Conservation (phyloP, 2,797 vertebrate species). For the Chloroceryle amazona region DNA sequence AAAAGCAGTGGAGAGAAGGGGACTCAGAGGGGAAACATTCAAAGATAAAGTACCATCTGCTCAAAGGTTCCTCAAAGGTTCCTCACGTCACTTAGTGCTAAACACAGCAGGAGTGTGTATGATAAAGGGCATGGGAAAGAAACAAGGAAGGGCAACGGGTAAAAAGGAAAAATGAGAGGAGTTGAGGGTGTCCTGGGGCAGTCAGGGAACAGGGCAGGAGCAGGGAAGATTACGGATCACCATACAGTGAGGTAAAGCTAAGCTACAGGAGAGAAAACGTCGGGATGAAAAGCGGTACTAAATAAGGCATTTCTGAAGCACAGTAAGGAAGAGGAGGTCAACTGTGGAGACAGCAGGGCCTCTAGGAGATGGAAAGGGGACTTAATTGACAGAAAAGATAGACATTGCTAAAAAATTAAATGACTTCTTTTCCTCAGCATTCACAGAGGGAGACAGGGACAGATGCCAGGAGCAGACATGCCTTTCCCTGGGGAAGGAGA, state of each 20-base stretch:
- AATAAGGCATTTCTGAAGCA: slow-evolving; percentile 20
- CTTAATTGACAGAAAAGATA: slow-evolving; percentile 68
- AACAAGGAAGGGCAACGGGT: slow-evolving; percentile 3
- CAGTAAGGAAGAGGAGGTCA: slow-evolving; percentile 55
- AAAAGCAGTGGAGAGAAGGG: slow-evolving; percentile 51
- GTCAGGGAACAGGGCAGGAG: neutral
- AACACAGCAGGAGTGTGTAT: slow-evolving; percentile 19
- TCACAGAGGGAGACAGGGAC: slow-evolving; percentile 74
- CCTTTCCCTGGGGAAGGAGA: slow-evolving; percentile 71
- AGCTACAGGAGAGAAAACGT: neutral
- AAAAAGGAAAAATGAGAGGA: neutral
- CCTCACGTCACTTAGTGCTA: slow-evolving; percentile 47
- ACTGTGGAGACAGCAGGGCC: slow-evolving; percentile 27
- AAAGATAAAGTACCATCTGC: slow-evolving; percentile 74
- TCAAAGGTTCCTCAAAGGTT: slow-evolving; percentile 73
- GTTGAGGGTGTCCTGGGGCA: neutral
- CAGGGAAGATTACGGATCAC: neutral
- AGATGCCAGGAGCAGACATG: slow-evolving; percentile 75
- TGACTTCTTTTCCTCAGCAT: slow-evolving; percentile 56
- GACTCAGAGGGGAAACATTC: slow-evolving; percentile 68
- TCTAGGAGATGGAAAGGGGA: slow-evolving; percentile 55
- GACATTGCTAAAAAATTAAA: slow-evolving; percentile 74
- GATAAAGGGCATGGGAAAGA: slow-evolving; percentile 56
- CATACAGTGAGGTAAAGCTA: accelerated
- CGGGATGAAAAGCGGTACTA: neutral